Base-by-base conservation (phyloP, 2,113 vertebrate genomes). In the Hucho hucho region DNA sequence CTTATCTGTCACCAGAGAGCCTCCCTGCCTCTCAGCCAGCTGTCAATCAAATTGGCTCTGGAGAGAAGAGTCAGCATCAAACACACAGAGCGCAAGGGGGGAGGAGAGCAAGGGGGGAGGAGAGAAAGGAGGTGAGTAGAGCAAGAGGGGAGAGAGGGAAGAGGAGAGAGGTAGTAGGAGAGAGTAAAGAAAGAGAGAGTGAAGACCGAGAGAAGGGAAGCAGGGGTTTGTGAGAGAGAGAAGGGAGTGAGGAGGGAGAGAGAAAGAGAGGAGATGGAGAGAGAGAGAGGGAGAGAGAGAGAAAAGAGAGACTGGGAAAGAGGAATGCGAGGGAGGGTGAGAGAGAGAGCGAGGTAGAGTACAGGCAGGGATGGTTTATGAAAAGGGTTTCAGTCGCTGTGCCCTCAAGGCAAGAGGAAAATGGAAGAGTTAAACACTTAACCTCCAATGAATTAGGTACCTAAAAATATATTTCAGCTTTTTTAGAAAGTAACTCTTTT, bases 1-100 rank as follows among this genome's bases (percentile, higher is more conserved):
- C 90, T 92, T 92, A 92, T 92, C 88, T 92, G 90, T 89, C 89
- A 89, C 89, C 88, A 89, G 89, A 92, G 90, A 90, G 89, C 88
- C 49, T 87, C 86, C 86, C 84, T 92, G 84, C 86, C 87, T 89
- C 88, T 83, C 90, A 85, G 88, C 87, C 89, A 78, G 88, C 89
- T 92, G 90, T 91, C 90, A 92, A 92, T 92, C 90, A 92, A 84
- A 53, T 81, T 85, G 87, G 73, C 90, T 87, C 88, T 53, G 81
- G 90, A 92, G 90, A 92, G 89, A 88, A 89, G 47, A 53, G 84
- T 87, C 80, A 56, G 85, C 89, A 90, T 90, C 90, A 90, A 89
- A 92, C 88, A 81, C 77, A 75, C 20, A 18, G 14, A n/a, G 43
- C 13, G 25, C 56, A 16, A 79, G 76, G 73, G 74, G 79, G 4